These are phyloP conservation scores for Astur gentilis DNA, from an alignment of 2,113 vertebrate genomes.

Conservation along the genomic window DNA sequence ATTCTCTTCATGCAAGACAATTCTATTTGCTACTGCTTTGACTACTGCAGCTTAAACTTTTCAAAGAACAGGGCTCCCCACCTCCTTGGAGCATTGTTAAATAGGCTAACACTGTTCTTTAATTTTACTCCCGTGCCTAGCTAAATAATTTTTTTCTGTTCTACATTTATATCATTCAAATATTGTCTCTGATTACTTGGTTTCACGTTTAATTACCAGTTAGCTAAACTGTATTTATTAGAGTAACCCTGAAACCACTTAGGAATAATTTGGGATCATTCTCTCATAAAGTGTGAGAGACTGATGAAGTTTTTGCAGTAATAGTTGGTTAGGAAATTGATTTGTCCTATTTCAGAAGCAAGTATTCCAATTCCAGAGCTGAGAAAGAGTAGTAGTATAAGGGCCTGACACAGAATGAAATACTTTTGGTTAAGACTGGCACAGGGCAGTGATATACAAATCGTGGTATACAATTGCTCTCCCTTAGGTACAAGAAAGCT, in stretches of 20 bases:
- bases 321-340: not conserved
- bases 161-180: not conserved
- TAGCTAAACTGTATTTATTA: not conserved
- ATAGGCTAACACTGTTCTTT: not conserved
- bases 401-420: not conserved
- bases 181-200: not conserved
- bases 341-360: not conserved
- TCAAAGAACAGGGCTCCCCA: not conserved
- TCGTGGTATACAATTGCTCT: not conserved
- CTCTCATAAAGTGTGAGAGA: not conserved
- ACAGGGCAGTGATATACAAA: not conserved
- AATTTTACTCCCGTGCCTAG: not conserved
- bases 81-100: fast-evolving
- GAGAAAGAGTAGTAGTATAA: not conserved
- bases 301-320: not conserved
- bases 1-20: not conserved
- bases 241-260: not conserved
- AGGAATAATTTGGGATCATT: not conserved
- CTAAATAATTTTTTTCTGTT: not conserved
- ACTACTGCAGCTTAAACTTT: not conserved
- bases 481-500: not conserved
- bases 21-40: not conserved
- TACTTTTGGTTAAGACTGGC: not conserved
- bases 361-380: not conserved
- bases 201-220: not conserved